Evolutionary conservation across 1,140 invertebrate species (phyloP).

Genomic region (Sinella curviseta): DNA sequence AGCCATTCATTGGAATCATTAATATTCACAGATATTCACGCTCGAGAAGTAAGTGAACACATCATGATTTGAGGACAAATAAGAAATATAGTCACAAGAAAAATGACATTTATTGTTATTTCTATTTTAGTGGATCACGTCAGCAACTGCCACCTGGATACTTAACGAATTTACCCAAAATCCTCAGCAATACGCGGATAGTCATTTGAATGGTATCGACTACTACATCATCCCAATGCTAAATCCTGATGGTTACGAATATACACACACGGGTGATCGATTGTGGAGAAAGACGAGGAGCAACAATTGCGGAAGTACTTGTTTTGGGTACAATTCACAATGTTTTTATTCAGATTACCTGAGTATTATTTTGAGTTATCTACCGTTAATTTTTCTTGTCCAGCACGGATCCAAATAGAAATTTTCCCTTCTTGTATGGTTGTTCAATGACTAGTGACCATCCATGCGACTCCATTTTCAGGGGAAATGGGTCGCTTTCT

Average conservation of each 20-base stretch:
- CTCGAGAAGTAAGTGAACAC: conserved; percentile 52
- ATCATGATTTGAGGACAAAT: neutral
- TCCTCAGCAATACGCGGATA: conserved; percentile 25
- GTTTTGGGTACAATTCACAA: conserved; percentile 59
- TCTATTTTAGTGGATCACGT: conserved; percentile 69
- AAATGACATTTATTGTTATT: neutral
- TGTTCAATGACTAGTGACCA: conserved; percentile 69
- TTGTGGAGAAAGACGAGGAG: conserved; percentile 61
- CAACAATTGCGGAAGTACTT: neutral
- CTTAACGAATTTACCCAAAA: conserved; percentile 54
- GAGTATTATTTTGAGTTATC: too few species aligned
- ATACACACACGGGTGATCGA: conserved; percentile 58
- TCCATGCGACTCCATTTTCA: conserved; percentile 77
- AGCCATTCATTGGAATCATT: too few species aligned
- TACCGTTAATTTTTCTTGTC: too few species aligned
- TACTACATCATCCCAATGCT: conserved; percentile 61
- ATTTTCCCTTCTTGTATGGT: conserved; percentile 70
- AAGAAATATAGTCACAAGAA: neutral
- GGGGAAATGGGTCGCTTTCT: conserved; percentile 72
- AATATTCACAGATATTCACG: neutral
- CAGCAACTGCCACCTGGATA: conserved; percentile 66
- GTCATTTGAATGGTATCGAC: conserved; percentile 55
- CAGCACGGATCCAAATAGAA: too few species aligned
- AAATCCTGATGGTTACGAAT: conserved; percentile 66
- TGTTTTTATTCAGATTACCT: too few species aligned